Base-by-base conservation (phyloP, 2,888 invertebrate species). In the Eristalis tenax region DNA sequence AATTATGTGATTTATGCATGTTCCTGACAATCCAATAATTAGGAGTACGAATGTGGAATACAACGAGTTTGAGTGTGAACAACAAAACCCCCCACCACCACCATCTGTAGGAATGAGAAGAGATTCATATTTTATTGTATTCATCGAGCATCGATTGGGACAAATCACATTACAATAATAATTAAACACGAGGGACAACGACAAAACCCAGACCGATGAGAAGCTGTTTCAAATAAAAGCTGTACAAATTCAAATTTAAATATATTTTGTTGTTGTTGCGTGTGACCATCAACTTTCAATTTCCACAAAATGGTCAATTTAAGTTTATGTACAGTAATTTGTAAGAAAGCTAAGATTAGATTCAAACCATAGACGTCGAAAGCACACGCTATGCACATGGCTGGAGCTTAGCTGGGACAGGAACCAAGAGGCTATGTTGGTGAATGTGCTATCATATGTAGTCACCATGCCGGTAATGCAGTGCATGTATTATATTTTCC, bases 131-230 rank as follows among this genome's bases (percentile, higher is more conserved):
- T 8, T 50, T 50, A 8, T 22, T 18, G 18, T 15, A 18, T n/a
- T 43, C 43, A 1, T 6, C n/a, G n/a, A 18, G 18, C 18, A 18
- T 50, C 50, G 18, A 18, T 68, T 79, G 28, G 73, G 73, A 73
- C 71, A 65, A 79, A 18, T 73, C 66, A 79, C 78, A 71, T 78
- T 71, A 71, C 70, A 38, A 38, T 13, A 38, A 38, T 1, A 26
- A 26, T 2, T 26, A 38, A 38, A 64, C 28, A 43, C 28, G 32
- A 43, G 69, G 26, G 28, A 64, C 69, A 70, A 73, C 32, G 15
- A 70, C 78, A 70, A 73, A 26, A 79, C 79, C 79, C n/a, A 73
- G 59, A 79, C 79, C 79, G 79, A 79, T 79, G 79, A 79, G 22
- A 65, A 59, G 71, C 65, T 57, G 32, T 13, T 57, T 63, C 13